Evolutionary conservation across 2,113 vertebrate species (phyloP).

Genomic region (Symphodus melops): DNA sequence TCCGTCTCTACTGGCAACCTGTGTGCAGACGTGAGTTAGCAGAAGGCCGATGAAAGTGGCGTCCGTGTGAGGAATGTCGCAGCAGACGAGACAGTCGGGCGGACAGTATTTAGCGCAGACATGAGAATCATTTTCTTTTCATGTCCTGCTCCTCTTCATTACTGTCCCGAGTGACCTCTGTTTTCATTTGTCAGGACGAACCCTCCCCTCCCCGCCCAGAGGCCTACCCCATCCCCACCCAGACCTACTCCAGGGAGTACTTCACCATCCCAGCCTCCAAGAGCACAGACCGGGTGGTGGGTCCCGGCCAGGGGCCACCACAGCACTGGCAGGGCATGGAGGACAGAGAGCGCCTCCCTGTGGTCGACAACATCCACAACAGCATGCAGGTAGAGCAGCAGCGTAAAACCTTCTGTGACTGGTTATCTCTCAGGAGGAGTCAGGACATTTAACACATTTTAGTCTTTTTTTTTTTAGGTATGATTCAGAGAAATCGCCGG

Average conservation of each 20-base stretch:
- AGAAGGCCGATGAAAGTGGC: not conserved
- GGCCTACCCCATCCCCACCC: slow-evolving; percentile 97
- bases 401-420: not conserved
- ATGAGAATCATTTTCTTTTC: slow-evolving; percentile 31
- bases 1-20: slow-evolving; percentile 99
- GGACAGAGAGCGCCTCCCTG: slow-evolving; percentile 86
- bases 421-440: not conserved
- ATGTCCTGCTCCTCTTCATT: not conserved
- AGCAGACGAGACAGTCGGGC: not conserved
- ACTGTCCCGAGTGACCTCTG: not conserved
- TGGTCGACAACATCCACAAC: slow-evolving; percentile 86
- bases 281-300: slow-evolving; percentile 92
- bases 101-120: slow-evolving; percentile 1
- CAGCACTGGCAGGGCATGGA: slow-evolving; percentile 92
- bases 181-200: slow-evolving; percentile 85
- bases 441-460: not conserved
- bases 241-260: slow-evolving; percentile 96
- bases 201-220: slow-evolving; percentile 89
- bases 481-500: no score
- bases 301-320: slow-evolving; percentile 67
- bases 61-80: slow-evolving; percentile 47
- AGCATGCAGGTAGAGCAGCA: slow-evolving; percentile 87
- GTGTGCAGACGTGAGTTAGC: slow-evolving; percentile 92
- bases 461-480: no score
- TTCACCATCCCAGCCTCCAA: slow-evolving; percentile 97